Base-by-base conservation (phyloP, 92 coral and sea anemone genomes). In the Epizoanthus ramosus region DNA sequence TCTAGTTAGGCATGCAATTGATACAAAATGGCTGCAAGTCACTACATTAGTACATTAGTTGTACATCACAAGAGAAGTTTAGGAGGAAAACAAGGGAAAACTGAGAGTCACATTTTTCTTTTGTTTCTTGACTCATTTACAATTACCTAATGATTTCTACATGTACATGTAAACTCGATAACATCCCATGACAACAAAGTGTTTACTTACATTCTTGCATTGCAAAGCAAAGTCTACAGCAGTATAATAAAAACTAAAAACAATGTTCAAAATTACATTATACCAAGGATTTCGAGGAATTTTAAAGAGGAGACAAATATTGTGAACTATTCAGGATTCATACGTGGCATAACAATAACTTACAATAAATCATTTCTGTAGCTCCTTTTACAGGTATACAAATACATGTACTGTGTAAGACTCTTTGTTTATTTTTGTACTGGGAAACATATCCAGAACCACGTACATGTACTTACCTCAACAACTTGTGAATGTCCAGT, bases 401-500 rank as follows among this genome's bases (percentile, higher is more conserved):
- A 10, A 50, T 50, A 47, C 53, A 47, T 7, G 8, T 10, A 50
- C 54, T 10, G 54, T 50, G 54, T 50, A 13, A 10, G 14, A 50
- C 15, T 50, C 15, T 3, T 50, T 12, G 14, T 50, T 50, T 43
- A 6, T 43, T 16, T 50, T 50, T 50, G 54, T 50, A 13, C 8
- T 50, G 13, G 2, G 7, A 50, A 28, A 28, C 16, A 50, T 50
- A 50, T 50, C 54, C 54, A 50, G 13, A 80, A 8, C 59, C 14
- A 13, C 17, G 58, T 52, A 17, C 14, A 13, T 16, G 58, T 52
- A 17, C 63, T 18, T 74, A 96, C 99, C 98, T 97, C 99, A 0
- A 97, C 99, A 71, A 97, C 99, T 54, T 98, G 97, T 54, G 96
- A 86, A 80, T 97, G 99, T 6, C 98, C 99, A 25, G 97, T 97